These are phyloP conservation scores for Muricea muricata DNA, from an alignment of 92 coral and sea anemone species.

Conservation along the genomic window DNA sequence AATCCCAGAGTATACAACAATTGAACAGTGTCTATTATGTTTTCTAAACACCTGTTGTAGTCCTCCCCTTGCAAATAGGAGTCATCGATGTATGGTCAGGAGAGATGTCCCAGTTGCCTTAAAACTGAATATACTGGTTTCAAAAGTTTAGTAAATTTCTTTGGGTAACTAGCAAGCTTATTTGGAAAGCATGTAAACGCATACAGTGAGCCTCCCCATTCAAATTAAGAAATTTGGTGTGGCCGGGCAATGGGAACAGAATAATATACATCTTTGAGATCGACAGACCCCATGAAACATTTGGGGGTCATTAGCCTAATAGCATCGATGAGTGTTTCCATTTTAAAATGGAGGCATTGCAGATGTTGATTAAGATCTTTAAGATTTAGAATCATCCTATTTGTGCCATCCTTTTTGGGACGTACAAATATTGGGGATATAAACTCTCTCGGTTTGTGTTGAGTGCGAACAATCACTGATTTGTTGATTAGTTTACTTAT, in stretches of 20 bases:
- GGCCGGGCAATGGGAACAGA: conserved; percentile 57
- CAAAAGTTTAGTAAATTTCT: conserved; percentile 43
- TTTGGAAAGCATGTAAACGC: conserved; percentile 66
- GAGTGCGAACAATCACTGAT: conserved; percentile 49
- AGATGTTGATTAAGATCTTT: conserved; percentile 41
- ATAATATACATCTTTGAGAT: conserved; percentile 47
- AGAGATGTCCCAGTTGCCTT: conserved; percentile 44
- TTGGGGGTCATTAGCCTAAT: conserved; percentile 56
- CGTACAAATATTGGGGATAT: conserved; percentile 59
- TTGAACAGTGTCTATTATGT: conserved; percentile 42
- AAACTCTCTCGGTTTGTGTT: conserved; percentile 17
- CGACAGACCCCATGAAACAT: conserved; percentile 48
- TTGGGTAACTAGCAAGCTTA: conserved; percentile 51
- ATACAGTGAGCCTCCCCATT: conserved; percentile 54
- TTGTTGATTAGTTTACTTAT: conserved; percentile 49
- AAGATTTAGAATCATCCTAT: conserved; percentile 42
- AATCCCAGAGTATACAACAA: conserved; percentile 44
- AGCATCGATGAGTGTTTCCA: conserved; percentile 50
- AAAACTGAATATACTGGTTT: conserved; percentile 40
- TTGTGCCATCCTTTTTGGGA: conserved; percentile 56
- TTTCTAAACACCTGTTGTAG: conserved; percentile 24
- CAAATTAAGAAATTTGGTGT: conserved; percentile 51
- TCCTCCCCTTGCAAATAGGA: conserved; percentile 52
- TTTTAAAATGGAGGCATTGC: conserved; percentile 54
- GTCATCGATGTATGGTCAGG: conserved; percentile 48